phyloP scores from a whole-genome alignment of 1,140 invertebrate species.

The Acromyrmex heyeri region DNA sequence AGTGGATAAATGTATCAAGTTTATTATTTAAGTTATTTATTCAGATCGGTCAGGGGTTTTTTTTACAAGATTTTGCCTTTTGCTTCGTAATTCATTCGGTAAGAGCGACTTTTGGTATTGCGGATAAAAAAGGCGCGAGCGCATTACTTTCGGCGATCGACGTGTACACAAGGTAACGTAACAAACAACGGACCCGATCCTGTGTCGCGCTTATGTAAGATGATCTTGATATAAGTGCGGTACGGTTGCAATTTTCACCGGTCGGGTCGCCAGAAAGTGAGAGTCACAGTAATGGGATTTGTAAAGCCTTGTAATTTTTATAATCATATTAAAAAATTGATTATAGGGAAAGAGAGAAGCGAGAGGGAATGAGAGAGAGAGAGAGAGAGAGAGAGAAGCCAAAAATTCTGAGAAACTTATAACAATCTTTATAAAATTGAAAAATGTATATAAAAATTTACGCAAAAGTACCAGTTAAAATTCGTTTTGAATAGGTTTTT shows the following conservation, averaged over 20 bases:
- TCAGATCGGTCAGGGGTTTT: not conserved
- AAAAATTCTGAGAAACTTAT: not conserved
- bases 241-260: conserved; percentile 68
- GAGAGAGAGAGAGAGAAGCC: not conserved
- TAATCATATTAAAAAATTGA: conserved; percentile 19
- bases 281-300: conserved; percentile 59
- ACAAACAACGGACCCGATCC: conserved; percentile 33
- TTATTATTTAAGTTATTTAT: conserved; percentile 18
- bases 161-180: not conserved
- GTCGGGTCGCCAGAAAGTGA: conserved; percentile 64
- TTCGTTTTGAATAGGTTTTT: too few species aligned
- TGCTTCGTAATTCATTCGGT: not conserved
- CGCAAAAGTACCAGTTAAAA: too few species aligned
- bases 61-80: conserved; percentile 5
- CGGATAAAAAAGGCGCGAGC: conserved; percentile 5
- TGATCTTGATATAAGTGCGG: conserved; percentile 68
- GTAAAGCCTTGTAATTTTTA: conserved; percentile 28
- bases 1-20: not conserved
- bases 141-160: conserved; percentile 40
- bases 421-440: not conserved
- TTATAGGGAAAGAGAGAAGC: not conserved
- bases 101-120: not conserved
- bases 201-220: conserved; percentile 63
- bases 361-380: not conserved
- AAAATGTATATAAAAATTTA: too few species aligned